Evolutionary conservation across 2,113 vertebrate species (phyloP), one percentile per base, ranked within the genome.

Genomic region (Edolisoma coerulescens): DNA sequence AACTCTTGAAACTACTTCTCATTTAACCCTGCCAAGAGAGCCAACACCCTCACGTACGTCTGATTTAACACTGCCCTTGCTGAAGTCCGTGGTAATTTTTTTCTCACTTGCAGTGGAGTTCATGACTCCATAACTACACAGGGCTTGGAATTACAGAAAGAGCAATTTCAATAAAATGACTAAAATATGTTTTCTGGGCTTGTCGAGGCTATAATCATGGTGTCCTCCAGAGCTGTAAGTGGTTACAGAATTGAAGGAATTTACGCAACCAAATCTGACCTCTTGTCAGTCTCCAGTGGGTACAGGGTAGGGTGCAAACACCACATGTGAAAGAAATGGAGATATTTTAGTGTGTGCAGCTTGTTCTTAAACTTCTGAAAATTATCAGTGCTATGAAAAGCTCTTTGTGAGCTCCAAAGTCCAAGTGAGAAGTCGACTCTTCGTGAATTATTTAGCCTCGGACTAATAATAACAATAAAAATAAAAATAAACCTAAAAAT

Each of bases 381-480:
- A 91, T 78, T 92, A 84, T 89, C 94, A 84, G 53, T 11, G 4
- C 65, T 35, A 39, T 91, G 93, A 95, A 97, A 96, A 96, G 77
- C 91, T 79, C 93, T 94, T 97, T 95, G 95, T 97, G 93, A 94
- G 57, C 89, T 64, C 41, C 49, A 33, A 50, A 73, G 60, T 89
- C 84, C 57, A 17, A 71, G 93, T 7, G 87, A 91, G 65, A 91
- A 94, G 65, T 44, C 30, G 27, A 37, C 47, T 93, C 93, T 64
- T 69, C 28, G 21, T 65, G 33, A 94, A 84, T 91, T 89, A 63
- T 93, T 95, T 69, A 78, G 65, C 89, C 91, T 76, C 76, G 5
- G 73, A 96, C 64, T 87, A 96, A 92, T 84, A 95, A 93, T 59
- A 94, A 80, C 87, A 89, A 92, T 80, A 93, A 95, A 73, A 97